A percentile compares a stretch with the other conserved stretches of the same genome.
Evolutionary conservation across 2,113 vertebrate genomes (phyloP).

Genomic region (Myrmophylax atrothorax): DNA sequence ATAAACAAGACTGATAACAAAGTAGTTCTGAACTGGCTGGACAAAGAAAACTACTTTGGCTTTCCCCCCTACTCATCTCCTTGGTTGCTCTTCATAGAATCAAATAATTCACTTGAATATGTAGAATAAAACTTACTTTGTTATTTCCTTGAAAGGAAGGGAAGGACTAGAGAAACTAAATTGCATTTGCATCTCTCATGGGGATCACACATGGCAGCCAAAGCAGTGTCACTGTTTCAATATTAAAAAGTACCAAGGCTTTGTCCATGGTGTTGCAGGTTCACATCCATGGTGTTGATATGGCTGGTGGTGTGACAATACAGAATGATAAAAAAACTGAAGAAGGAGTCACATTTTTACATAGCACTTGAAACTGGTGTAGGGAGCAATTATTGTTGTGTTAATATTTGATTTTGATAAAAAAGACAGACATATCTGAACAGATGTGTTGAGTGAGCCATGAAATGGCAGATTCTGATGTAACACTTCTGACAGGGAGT

Average conservation of each 20-base stretch:
- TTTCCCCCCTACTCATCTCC: not conserved
- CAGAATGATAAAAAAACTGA: not conserved
- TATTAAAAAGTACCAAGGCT: not conserved
- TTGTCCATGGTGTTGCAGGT: not conserved
- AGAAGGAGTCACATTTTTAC: not conserved
- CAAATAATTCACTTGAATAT: not conserved
- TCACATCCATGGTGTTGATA: not conserved
- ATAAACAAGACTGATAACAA: not conserved
- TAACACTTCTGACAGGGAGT: not conserved
- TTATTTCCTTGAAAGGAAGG: not conserved
- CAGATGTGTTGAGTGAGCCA: not conserved
- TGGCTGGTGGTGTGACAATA: not conserved
- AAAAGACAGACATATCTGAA: not conserved
- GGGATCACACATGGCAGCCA: not conserved
- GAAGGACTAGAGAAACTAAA: not conserved
- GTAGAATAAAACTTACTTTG: not conserved
- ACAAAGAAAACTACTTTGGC: not conserved
- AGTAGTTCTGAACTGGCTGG: not conserved
- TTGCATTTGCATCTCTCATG: not conserved
- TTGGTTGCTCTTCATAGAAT: not conserved
- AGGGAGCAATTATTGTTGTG: not conserved
- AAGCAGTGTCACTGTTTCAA: not conserved
- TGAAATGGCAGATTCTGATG: not conserved
- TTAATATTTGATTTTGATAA: slow-evolving; percentile 5
- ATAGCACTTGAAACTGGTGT: not conserved